Base-by-base conservation (phyloP, 2,888 invertebrate species). In the Muscina levida region DNA sequence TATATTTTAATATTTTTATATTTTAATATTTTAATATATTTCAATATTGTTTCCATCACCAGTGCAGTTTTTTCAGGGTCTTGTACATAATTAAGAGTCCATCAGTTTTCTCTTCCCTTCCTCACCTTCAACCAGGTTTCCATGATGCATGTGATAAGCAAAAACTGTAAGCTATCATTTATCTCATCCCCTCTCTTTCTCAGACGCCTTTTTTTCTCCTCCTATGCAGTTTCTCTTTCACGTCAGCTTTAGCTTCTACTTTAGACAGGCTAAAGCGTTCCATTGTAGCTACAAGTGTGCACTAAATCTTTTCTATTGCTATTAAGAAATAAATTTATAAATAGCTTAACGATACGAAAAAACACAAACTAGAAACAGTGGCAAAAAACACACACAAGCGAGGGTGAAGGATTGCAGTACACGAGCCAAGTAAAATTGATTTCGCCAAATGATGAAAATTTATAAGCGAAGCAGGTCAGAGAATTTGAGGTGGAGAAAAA, bases 291-390 rank as follows among this genome's bases (percentile, higher is more conserved):
- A 24, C 53, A 53, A 46, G 44, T 65, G 37, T 24, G 51, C 26
- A 26, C 46, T 15, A 19, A 24, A 65, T 65, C 46, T 78, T 56
- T 72, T 65, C 68, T 66, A 37, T 68, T 75, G 72, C 48, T 65
- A 72, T 79, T 70, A 76, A 72, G 72, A 76, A 67, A 26, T 72
- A 76, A 76, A 76, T 76, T 73, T 76, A 76, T 76, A 80, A 80
- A 80, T 73, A 51, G 76, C 75, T 62, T 57, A 70, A 68, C 72
- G 76, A 65, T 72, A 26, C 44, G 31, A 24, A 1, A 26, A 56
- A 24, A 15, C 66, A 48, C 5, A 46, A 13, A 39, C n/a, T n/a
- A 39, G 53, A 56, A 17, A 19, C 4, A 17, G 1, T 53, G 2
- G 57, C 31, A 46, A 15, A 53, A 62, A 56, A 39, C n/a, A 31